A percentile compares a stretch with the other conserved stretches of the same genome.
Conservation (phyloP, 1,140 invertebrate genomes). For the Piezodorus guildinii region DNA sequence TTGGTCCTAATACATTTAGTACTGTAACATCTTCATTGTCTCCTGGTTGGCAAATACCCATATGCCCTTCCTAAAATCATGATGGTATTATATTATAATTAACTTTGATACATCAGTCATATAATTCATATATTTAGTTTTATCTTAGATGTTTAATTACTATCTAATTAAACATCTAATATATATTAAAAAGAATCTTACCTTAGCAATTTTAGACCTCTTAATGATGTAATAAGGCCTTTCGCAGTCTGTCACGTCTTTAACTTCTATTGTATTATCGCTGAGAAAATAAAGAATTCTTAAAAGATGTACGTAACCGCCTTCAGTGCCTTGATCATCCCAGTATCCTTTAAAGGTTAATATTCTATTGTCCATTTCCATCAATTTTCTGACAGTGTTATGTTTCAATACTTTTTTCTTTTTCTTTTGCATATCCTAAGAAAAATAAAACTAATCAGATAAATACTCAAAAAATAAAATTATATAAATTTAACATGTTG, state of each 20-base stretch:
- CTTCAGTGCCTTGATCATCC: slow-evolving; percentile 67
- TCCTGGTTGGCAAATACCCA: slow-evolving; percentile 37
- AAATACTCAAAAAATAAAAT: too few relatives aligned
- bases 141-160: too few relatives aligned
- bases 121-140: too few relatives aligned
- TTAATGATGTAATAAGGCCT: slow-evolving; percentile 41
- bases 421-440: slow-evolving; percentile 34
- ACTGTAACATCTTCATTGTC: slow-evolving; percentile 46
- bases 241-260: slow-evolving; percentile 44
- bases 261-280: slow-evolving; percentile 81
- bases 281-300: slow-evolving; percentile 72
- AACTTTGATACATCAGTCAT: too few relatives aligned
- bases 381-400: slow-evolving; percentile 53
- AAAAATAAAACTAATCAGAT: too few relatives aligned
- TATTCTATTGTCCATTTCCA: slow-evolving; percentile 63
- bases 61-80: slow-evolving; percentile 24
- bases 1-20: slow-evolving; percentile 57
- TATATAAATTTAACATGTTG: too few relatives aligned
- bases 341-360: slow-evolving; percentile 78
- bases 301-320: slow-evolving; percentile 59
- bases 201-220: slow-evolving; percentile 67
- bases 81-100: too few relatives aligned
- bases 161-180: too few relatives aligned
- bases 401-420: slow-evolving; percentile 28
- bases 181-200: too few relatives aligned